Evolutionary conservation across 1,140 invertebrate species (phyloP).

Genomic region (Drosophila ambigua): DNA sequence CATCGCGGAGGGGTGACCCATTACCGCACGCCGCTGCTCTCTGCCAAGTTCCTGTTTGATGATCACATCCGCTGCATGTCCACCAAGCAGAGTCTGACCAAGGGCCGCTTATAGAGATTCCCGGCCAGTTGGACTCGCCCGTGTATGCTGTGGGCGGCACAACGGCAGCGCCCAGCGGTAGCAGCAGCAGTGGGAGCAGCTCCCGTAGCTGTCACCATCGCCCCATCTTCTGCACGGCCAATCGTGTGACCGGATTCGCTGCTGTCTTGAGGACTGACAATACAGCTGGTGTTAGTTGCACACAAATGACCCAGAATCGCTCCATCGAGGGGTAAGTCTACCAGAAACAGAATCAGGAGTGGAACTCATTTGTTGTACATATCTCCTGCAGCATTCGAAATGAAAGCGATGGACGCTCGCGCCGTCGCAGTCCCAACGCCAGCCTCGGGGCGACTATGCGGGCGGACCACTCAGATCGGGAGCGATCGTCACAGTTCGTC

Average conservation of each 20-base stretch:
- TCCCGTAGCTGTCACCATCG: conserved; percentile 83
- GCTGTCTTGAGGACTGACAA: conserved; percentile 86
- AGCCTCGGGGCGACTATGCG: conserved; percentile 48
- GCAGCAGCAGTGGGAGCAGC: conserved; percentile 32
- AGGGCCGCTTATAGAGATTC: too few relatives aligned
- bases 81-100: too few relatives aligned
- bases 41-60: too few relatives aligned
- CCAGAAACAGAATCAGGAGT: too few relatives aligned
- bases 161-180: conserved; percentile 58
- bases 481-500: conserved; percentile 74
- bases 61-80: too few relatives aligned
- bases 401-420: conserved; percentile 77
- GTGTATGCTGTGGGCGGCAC: conserved; percentile 76
- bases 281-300: conserved; percentile 71
- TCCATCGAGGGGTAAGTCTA: conserved; percentile 75
- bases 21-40: too few relatives aligned
- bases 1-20: too few relatives aligned
- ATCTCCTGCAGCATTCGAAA: conserved; percentile 66
- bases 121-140: too few relatives aligned
- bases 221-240: conserved; percentile 86
- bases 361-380: neutral
- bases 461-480: conserved; percentile 44
- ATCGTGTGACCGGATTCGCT: conserved; percentile 89
- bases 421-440: conserved; percentile 67
- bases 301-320: conserved; percentile 78